Conservation (phyloP, 2,113 vertebrate species). For the Dinomys branickii region DNA sequence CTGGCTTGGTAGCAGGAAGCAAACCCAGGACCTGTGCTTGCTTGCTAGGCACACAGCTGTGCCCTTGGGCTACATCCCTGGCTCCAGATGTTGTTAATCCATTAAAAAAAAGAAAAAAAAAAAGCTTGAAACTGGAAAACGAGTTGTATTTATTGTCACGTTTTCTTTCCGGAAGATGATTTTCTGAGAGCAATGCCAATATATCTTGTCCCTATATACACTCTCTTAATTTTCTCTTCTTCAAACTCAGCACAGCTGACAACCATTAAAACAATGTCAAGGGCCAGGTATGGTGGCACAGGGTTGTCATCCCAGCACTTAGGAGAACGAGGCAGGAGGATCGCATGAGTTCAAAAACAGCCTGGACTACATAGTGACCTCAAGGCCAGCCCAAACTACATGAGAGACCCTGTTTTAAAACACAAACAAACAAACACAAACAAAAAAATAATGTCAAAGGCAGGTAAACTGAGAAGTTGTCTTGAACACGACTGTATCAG, state of each 20-base stretch:
- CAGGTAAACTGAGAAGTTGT: slow-evolving; percentile 21
- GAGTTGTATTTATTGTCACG: neutral
- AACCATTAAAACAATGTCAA: slow-evolving; percentile 39
- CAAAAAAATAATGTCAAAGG: slow-evolving; percentile 42
- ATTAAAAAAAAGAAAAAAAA: neutral
- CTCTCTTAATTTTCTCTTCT: slow-evolving; percentile 40
- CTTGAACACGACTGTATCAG: slow-evolving; percentile 23
- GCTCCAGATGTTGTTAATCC: neutral
- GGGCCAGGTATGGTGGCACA: neutral
- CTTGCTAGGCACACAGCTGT: no score
- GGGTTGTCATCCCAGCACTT: no score
- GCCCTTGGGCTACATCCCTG: no score
- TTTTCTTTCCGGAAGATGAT: neutral
- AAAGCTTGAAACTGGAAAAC: neutral
- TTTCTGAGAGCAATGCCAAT: neutral
- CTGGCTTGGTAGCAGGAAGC: no score
- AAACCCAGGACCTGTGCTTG: no score
- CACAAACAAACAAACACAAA: no score
- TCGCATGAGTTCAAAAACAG: no score
- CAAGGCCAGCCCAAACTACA: neutral
- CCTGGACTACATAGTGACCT: no score
- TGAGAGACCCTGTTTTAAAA: neutral
- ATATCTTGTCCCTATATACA: neutral
- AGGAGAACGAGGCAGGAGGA: neutral
- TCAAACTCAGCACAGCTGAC: neutral